phyloP scores from a whole-genome alignment of 2,797 vertebrate species.

The Chelonia mydas region DNA sequence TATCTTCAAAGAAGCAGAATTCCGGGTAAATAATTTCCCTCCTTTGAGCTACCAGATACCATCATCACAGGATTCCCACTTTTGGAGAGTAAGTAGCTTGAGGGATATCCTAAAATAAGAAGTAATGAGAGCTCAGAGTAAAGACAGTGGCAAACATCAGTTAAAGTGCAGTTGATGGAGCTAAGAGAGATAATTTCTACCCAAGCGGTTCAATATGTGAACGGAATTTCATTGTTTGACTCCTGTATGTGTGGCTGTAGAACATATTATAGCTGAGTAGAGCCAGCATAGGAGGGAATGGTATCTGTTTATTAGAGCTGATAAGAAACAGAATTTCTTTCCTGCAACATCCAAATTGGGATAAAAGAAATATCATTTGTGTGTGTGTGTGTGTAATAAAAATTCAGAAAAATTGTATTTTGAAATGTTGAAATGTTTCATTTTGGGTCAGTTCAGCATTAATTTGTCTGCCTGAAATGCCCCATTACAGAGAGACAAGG shows the following conservation, averaged over 20 bases:
- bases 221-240: background rate
- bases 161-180: background rate
- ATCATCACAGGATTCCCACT: conserved; percentile 29
- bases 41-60: background rate
- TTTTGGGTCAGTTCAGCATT: conserved; percentile 26
- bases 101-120: background rate
- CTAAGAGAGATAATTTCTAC: background rate
- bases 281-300: background rate
- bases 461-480: background rate
- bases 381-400: background rate
- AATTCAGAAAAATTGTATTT: background rate
- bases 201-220: background rate
- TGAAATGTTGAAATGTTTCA: background rate
- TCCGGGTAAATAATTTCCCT: conserved; percentile 25
- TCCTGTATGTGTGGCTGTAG: background rate
- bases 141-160: background rate
- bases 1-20: background rate
- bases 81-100: conserved; percentile 17
- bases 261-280: background rate
- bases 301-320: background rate
- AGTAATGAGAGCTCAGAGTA: background rate
- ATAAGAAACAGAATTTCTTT: background rate
- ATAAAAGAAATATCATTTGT: background rate
- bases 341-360: background rate
- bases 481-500: background rate